A percentile compares a stretch with the other conserved stretches of the same genome.
Evolutionary conservation across 2,888 invertebrate species (phyloP).

Genomic region (Drosophila barbarae): DNA sequence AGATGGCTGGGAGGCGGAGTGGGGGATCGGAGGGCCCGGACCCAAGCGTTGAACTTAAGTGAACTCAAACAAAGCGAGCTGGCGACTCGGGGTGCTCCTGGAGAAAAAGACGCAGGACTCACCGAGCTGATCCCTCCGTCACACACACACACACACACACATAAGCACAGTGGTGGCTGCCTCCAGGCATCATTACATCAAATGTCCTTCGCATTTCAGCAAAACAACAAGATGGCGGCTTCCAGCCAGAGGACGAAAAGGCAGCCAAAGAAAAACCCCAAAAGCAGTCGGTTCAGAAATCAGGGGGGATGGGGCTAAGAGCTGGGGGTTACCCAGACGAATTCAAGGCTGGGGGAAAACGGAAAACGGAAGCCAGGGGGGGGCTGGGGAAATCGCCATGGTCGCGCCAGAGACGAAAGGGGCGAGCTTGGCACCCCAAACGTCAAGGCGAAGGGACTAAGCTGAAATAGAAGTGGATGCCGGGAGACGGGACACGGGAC

Average conservation of each 20-base stretch:
- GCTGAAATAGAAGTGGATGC: slow-evolving; percentile 37
- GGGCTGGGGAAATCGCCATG: slow-evolving; percentile 45
- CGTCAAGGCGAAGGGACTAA: slow-evolving; percentile 62
- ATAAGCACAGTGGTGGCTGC: slow-evolving; percentile 57
- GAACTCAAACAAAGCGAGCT: slow-evolving; percentile 73
- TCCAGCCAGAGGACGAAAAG: slow-evolving; percentile 51
- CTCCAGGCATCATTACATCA: slow-evolving; percentile 76
- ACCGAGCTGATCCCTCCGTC: slow-evolving; percentile 54
- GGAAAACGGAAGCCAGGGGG: slow-evolving; percentile 17
- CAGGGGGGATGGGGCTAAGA: slow-evolving; percentile 11
- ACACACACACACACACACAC: slow-evolving; percentile 39
- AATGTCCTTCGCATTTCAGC: slow-evolving; percentile 76
- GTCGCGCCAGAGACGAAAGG: slow-evolving; percentile 41
- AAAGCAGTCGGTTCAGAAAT: slow-evolving; percentile 43
- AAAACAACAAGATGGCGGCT: slow-evolving; percentile 75
- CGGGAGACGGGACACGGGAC: slow-evolving; percentile 11
- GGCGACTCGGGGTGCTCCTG: slow-evolving; percentile 54
- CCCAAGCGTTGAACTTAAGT: slow-evolving; percentile 74
- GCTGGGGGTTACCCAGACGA: slow-evolving; percentile 16
- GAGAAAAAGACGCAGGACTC: slow-evolving; percentile 52
- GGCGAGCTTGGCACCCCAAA: slow-evolving; percentile 66
- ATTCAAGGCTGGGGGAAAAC: slow-evolving; percentile 2
- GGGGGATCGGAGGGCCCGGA: slow-evolving; percentile 25
- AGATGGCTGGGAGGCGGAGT: slow-evolving; percentile 14
- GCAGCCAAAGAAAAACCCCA: slow-evolving; percentile 62